phyloP scores from a whole-genome alignment of 2,888 invertebrate genomes.

The Prostheceraeus crozeri region DNA sequence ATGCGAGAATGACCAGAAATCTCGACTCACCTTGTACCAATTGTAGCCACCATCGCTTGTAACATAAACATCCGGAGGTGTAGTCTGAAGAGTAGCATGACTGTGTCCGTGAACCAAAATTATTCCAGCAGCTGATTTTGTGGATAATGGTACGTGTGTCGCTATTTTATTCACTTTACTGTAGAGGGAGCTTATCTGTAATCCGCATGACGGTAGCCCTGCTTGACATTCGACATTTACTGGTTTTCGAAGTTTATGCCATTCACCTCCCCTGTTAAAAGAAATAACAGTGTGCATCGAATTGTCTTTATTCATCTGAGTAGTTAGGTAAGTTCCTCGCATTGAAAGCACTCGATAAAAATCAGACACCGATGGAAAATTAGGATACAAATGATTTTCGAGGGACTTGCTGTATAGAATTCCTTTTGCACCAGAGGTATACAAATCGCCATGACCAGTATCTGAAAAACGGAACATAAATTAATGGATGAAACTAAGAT shows the following conservation, averaged over 20 bases:
- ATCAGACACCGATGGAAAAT: conserved; percentile 50
- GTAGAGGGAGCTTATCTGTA: conserved; percentile 52
- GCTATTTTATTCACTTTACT: conserved; percentile 47
- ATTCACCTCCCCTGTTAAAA: conserved; percentile 51
- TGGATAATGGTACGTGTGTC: conserved; percentile 47
- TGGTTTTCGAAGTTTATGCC: conserved; percentile 49
- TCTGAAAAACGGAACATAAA: conserved; percentile 48
- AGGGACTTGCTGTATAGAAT: conserved; percentile 52
- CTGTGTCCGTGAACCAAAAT: conserved; percentile 55
- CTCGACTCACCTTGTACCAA: conserved; percentile 49
- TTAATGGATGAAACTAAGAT: neutral
- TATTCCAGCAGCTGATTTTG: conserved; percentile 48
- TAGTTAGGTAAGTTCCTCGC: conserved; percentile 47
- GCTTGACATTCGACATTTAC: conserved; percentile 45
- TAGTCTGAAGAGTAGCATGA: conserved; percentile 50
- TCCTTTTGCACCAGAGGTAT: conserved; percentile 51
- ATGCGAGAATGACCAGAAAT: too few relatives aligned
- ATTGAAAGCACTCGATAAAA: conserved; percentile 48
- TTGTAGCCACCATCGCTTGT: conserved; percentile 55
- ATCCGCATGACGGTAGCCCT: conserved; percentile 43
- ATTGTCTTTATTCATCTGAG: conserved; percentile 49
- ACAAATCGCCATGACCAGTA: conserved; percentile 53
- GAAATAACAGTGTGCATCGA: conserved; percentile 53
- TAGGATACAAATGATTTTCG: conserved; percentile 51
- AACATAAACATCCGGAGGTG: conserved; percentile 52